Conservation (phyloP, 2,888 invertebrate genomes). For the Caenorhabditis imperialis region DNA sequence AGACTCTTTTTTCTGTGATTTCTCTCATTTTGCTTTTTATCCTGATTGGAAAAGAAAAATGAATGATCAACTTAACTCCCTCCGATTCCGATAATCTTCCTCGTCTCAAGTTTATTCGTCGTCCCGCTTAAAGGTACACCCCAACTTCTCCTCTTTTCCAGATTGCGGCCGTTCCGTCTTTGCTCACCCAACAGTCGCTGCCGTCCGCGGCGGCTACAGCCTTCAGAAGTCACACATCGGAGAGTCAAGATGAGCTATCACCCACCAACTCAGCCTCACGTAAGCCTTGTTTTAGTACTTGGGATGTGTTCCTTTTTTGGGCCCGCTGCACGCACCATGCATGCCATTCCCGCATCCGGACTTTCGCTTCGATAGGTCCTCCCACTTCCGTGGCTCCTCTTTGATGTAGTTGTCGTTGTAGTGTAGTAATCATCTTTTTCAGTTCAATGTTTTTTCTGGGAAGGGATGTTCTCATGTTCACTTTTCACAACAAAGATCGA, state of each 20-base stretch:
- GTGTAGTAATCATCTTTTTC: slow-evolving; percentile 17
- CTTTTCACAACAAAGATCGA: no score
- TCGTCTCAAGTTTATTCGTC: no score
- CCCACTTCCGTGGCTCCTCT: slow-evolving; percentile 20
- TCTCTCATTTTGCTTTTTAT: no score
- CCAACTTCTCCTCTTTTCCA: slow-evolving; percentile 6
- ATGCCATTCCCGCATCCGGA: slow-evolving; percentile 40
- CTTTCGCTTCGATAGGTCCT: slow-evolving; percentile 53
- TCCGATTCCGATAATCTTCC: no score
- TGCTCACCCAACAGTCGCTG: slow-evolving; percentile 38
- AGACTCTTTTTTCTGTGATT: no score
- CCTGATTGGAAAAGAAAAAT: no score
- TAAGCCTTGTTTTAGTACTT: slow-evolving; percentile 17
- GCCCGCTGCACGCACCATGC: slow-evolving; percentile 14
- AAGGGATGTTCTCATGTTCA: no score
- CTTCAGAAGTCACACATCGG: slow-evolving; percentile 46
- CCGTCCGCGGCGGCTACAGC: slow-evolving; percentile 46
- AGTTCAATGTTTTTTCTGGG: no score
- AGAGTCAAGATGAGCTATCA: slow-evolving; percentile 51
- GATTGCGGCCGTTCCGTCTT: slow-evolving; percentile 54
- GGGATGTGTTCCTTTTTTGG: slow-evolving; percentile 20
- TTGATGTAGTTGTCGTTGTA: slow-evolving; percentile 32
- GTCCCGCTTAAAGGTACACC: no score
- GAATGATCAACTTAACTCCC: no score
- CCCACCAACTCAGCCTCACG: slow-evolving; percentile 48